Percentiles rank a stretch among this genome's conserved stretches.
These are phyloP conservation scores for Microhierax caerulescens DNA, from an alignment of 2,797 vertebrate genomes.

Conservation along the genomic window DNA sequence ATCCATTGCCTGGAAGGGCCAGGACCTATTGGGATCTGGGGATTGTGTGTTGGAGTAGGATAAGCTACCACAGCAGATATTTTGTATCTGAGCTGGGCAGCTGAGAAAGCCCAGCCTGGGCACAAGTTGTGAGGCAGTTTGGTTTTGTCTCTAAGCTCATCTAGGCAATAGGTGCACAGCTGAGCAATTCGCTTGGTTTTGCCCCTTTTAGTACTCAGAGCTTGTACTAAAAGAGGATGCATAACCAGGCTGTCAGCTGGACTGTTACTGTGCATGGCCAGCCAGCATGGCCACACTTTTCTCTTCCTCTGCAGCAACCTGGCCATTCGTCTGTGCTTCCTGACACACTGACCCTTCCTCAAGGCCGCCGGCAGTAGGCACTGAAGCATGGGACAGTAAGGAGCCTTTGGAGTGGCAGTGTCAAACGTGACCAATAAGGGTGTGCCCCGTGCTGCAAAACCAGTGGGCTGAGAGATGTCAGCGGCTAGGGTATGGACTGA, in stretches of 20 bases:
- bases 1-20: not conserved
- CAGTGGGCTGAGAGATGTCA: rapidly evolving
- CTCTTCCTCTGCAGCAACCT: not conserved
- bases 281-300: not conserved
- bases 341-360: not conserved
- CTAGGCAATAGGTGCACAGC: not conserved
- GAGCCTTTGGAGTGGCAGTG: not conserved
- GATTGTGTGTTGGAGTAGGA: not conserved
- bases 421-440: not conserved
- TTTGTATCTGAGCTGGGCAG: not conserved
- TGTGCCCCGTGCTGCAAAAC: not conserved
- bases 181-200: not conserved
- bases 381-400: not conserved
- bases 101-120: not conserved
- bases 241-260: not conserved
- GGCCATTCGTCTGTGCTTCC: not conserved
- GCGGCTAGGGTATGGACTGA: not conserved
- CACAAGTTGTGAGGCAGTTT: not conserved
- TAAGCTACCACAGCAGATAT: not conserved
- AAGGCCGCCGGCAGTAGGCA: not conserved
- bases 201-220: not conserved
- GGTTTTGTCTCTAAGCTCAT: not conserved
- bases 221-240: not conserved
- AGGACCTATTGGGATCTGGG: rapidly evolving
- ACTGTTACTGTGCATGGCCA: not conserved